phyloP scores from a whole-genome alignment of 2,797 vertebrate species.

The Hydrolagus colliei region DNA sequence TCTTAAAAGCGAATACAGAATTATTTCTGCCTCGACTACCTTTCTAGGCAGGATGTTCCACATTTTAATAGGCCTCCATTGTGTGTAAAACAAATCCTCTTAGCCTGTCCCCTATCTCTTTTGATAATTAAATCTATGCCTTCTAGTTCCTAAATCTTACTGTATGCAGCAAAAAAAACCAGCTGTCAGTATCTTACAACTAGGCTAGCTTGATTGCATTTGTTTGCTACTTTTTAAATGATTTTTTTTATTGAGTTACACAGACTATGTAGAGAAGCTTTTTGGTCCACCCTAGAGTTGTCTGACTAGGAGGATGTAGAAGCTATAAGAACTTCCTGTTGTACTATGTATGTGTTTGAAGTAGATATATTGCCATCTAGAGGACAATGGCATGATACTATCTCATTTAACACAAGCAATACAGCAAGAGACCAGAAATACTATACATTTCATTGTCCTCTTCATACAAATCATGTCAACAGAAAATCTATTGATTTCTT shows the following conservation, averaged over 20 bases:
- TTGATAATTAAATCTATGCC: too few species aligned
- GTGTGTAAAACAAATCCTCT: too few species aligned
- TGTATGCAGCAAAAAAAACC: too few species aligned
- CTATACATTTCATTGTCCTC: too few species aligned
- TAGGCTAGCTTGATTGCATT: not conserved
- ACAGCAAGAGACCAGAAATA: too few species aligned
- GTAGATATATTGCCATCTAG: conserved; percentile 5
- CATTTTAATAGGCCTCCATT: too few species aligned
- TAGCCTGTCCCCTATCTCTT: too few species aligned
- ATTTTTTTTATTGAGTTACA: conserved; percentile 1
- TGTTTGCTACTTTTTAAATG: not conserved
- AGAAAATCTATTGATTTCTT: not conserved
- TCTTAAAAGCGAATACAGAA: too few species aligned
- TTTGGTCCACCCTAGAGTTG: not conserved
- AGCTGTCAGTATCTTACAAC: not conserved
- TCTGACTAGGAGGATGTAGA: not conserved
- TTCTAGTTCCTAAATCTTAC: too few species aligned
- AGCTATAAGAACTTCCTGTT: not conserved
- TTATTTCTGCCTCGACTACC: too few species aligned
- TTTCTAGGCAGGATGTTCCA: too few species aligned
- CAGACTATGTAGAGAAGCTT: not conserved
- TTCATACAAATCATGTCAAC: not conserved
- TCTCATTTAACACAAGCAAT: not conserved
- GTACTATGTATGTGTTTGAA: not conserved
- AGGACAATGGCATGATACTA: not conserved